Base-by-base conservation (phyloP, 2,113 vertebrate genomes). In the Clupea harengus region DNA sequence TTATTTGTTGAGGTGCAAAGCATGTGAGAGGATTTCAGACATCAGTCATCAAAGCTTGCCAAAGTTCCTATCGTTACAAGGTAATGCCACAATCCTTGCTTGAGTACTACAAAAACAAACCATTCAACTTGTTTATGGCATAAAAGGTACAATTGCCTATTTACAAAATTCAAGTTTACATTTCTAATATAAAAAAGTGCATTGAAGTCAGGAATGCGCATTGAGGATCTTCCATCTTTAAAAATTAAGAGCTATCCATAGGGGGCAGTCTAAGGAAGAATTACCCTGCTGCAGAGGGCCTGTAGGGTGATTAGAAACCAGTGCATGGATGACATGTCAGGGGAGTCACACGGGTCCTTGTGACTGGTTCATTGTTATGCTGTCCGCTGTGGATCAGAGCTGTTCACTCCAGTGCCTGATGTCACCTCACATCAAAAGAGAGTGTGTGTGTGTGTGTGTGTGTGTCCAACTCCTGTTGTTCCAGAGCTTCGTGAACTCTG, bases 91-190 rank as follows among this genome's bases (percentile, higher is more conserved):
- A 90, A 91, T 91, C 45, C 83, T 82, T 75, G 80, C 86, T 78
- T 15, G 88, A 89, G 87, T 88, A 83, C 88, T 81, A 82, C 81
- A 86, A 89, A 88, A 46, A 85, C 54, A 84, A 82, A 86, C 83
- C 60, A n/a, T 89, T 64, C 54, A 45, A 64, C 17, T 50, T 50
- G 13, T 72, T 28, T 75, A 88, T 90, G 86, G 88, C 85, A 87
- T 86, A 92, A 91, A 90, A 91, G 91, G 90, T 64, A 57, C 89
- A 90, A 85, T 84, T 89, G 88, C 88, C 89, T 95, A 95, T 95
- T 94, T 94, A 95, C 93, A 95, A 92, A 92, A 91, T 95, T 95
- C 94, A 95, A 95, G 94, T 95, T 94, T 89, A 87, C 89, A 89
- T 93, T 90, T 93, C 87, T 93, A 94, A 89, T 92, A 92, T 87